These are phyloP conservation scores for Theonella swinhoei DNA, from an alignment of 37 sponge, comb jelly and placozoan species.

Conservation along the genomic window DNA sequence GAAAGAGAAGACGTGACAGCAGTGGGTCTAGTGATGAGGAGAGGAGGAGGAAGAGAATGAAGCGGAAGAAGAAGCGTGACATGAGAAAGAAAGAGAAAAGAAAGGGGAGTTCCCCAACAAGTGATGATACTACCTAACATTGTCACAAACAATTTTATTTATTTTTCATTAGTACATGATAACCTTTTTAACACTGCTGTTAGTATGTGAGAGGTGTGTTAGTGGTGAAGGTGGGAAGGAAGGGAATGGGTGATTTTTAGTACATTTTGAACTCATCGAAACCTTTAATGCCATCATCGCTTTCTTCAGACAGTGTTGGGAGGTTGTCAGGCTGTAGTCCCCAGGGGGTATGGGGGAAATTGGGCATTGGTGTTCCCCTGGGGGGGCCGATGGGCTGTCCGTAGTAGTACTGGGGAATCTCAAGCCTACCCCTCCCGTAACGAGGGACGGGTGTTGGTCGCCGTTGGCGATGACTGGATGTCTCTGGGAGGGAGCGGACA, in stretches of 20 bases:
- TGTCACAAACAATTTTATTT: neutral
- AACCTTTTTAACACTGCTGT: neutral
- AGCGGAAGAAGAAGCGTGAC: neutral
- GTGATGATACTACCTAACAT: neutral
- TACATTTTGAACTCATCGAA: slow-evolving; percentile 67
- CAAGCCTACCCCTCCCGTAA: neutral
- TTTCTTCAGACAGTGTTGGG: neutral
- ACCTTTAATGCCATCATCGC: slow-evolving; percentile 43
- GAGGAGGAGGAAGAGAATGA: neutral
- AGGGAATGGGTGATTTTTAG: neutral
- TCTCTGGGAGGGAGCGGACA: neutral
- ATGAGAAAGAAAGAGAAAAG: neutral
- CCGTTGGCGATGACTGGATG: neutral
- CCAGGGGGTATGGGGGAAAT: neutral
- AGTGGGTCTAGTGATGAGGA: neutral
- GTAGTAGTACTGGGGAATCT: neutral
- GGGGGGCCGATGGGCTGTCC: neutral
- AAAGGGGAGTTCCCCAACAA: neutral
- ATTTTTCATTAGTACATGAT: neutral
- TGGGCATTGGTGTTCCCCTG: neutral
- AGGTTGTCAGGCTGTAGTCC: neutral
- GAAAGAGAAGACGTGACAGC: neutral
- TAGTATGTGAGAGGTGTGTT: neutral
- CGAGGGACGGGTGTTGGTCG: neutral
- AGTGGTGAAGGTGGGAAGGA: neutral